Conservation (phyloP, 2,113 vertebrate genomes). For the Benitochromis conjunctus region DNA sequence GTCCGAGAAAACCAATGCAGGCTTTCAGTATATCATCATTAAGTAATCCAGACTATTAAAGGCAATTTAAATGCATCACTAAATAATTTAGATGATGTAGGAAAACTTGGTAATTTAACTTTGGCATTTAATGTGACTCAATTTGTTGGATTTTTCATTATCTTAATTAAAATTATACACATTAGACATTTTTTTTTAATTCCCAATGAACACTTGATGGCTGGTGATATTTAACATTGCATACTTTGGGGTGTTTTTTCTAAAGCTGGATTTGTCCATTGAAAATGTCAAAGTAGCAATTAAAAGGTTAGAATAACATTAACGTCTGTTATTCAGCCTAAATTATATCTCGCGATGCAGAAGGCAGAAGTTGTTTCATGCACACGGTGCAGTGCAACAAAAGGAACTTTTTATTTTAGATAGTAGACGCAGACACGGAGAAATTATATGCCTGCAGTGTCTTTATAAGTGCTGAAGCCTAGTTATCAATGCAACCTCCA, state of each 20-base stretch:
- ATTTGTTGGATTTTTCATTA: neutral
- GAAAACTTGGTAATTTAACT: neutral
- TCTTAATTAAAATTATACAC: neutral
- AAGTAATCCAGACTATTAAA: neutral
- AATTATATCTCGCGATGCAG: neutral
- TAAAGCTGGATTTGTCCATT: neutral
- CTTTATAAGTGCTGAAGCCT: constrained; percentile 11
- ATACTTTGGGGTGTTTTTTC: neutral
- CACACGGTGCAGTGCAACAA: neutral
- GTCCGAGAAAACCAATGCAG: neutral
- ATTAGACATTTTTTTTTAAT: neutral
- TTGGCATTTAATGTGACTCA: neutral
- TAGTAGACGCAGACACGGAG: neutral
- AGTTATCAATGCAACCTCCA: neutral
- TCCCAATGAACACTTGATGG: neutral
- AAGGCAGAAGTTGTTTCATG: neutral
- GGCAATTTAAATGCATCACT: neutral
- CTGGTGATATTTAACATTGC: neutral
- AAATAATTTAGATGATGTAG: neutral
- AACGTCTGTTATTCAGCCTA: neutral
- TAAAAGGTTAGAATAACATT: neutral
- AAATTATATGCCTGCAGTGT: constrained; percentile 15
- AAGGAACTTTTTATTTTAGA: neutral
- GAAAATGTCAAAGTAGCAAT: neutral
- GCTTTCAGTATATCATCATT: neutral